Base-by-base conservation (phyloP, 2,888 invertebrate species). In the Meiosimyza platycephala region DNA sequence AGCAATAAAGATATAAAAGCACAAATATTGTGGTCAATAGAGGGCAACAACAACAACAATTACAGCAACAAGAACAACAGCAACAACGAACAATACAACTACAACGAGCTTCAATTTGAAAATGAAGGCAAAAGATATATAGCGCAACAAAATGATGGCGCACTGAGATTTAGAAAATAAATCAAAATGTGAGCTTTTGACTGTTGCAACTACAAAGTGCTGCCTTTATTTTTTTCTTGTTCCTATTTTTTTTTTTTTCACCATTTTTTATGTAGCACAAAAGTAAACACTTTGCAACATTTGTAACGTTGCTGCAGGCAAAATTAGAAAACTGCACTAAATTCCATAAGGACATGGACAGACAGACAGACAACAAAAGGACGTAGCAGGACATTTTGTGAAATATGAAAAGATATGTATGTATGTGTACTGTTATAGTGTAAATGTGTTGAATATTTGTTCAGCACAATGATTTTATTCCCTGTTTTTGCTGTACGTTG, bases 291-390 rank as follows among this genome's bases (percentile, higher is more conserved):
- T 70, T 62, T 12, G 28, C 50, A 63, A 64, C 18, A 64, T 22
- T 64, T 50, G 12, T 50, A 64, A 15, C 54, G 52, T 70, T 63
- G 47, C 63, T 47, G 54, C 15, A 18, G 70, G 70, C 63, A 16
- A 63, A 70, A 70, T 70, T 70, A 54, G 70, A 70, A 70, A 68
- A 63, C 63, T 63, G 63, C 48, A 57, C 5, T 22, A 50, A n/a
- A 59, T 68, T 48, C 28, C 57, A 13, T 59, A 50, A 57, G 59
- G 68, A 59, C 57, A 54, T 12, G 22, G 22, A 28, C 9, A 50
- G 64, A 11, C 48, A 15, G 65, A 65, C 33, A 54, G 68, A 50
- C 16, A 54, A n/a, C 48, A 55, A n/a, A 66, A 18, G 47, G 28
- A 33, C 12, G n/a, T 6, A 15, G 16, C 11, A 18, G 63, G 63